Conservation (phyloP, 2,888 invertebrate genomes). For the Ditylenchus weischeri region DNA sequence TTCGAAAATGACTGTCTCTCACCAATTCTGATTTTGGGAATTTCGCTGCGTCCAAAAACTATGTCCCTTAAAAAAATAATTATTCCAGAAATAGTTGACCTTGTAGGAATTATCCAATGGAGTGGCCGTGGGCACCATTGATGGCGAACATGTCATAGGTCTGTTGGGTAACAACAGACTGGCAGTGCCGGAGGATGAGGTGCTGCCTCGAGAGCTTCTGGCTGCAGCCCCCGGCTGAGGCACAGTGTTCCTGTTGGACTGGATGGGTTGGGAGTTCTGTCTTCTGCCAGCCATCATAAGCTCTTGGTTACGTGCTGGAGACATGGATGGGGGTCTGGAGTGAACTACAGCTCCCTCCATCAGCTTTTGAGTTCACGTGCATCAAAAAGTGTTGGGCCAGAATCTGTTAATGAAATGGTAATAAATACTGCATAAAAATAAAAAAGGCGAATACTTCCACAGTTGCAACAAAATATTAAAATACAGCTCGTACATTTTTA, state of each 20-base stretch:
- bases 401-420: no score
- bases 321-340: neutral
- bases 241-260: slow-evolving; percentile 1
- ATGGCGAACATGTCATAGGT: neutral
- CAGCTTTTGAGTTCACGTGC: no score
- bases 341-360: neutral
- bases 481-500: no score
- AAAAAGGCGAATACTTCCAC: no score
- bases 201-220: slow-evolving; percentile 1
- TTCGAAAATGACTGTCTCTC: no score
- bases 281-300: neutral
- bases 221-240: slow-evolving; percentile 4
- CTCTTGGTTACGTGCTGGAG: slow-evolving; percentile 1
- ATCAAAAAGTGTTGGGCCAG: no score
- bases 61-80: no score
- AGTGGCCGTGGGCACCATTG: neutral
- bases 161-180: neutral
- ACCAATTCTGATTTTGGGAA: no score
- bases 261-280: neutral
- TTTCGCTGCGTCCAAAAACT: no score
- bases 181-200: neutral
- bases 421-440: no score
- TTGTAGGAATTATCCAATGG: slow-evolving; percentile 4
- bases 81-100: neutral
- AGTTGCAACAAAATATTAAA: no score